Evolutionary conservation across 1,140 invertebrate genomes (phyloP), one percentile per base, ranked within the genome.

Genomic region (Drosophila ficusphila): DNA sequence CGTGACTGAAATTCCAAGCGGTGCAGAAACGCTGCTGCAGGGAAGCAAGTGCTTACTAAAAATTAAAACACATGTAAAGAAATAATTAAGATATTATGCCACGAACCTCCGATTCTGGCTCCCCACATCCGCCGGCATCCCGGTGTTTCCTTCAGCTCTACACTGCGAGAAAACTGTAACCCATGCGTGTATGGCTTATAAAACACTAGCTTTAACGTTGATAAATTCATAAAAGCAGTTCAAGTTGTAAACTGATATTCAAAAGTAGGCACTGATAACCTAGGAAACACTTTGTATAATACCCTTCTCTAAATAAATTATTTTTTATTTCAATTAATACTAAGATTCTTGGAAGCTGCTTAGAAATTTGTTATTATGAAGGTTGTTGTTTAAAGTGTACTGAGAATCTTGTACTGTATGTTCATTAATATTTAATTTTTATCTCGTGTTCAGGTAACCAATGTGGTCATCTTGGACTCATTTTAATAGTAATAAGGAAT

Each of bases 21-120:
- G 31, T 27, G 41, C 33, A 18, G 33, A 7, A 14, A 19, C 14
- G 23, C 7, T 19, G 29, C 16, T 7, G 36, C 21, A 61, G 49
- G 58, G 46, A 34, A 71, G 70, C 62, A 52, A 71, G 54, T 41
- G 70, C 81, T 85, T 86, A 85, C 81, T 85, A 85, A 85, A 85
- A 85, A 85, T 85, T 85, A 85, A 85, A 85, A 85, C 81, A 85
- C 81, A 85, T 85, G 81, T 85, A 85, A 85, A 79, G 81, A 85
- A 85, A 86, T 85, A 85, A 85, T 85, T 85, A 85, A 86, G 81
- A 85, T 85, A 85, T 85, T 85, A 85, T 79, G 68, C 70, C 70
- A 72, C 67, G 79, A 75, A 76, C 25, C 62, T 25, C 6, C 34
- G 12, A 18, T 48, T 19, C 16, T 12, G 18, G 19, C 16, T 11